Conservation (phyloP, 2,113 vertebrate species). For the Tachysurus fulvidraco region DNA sequence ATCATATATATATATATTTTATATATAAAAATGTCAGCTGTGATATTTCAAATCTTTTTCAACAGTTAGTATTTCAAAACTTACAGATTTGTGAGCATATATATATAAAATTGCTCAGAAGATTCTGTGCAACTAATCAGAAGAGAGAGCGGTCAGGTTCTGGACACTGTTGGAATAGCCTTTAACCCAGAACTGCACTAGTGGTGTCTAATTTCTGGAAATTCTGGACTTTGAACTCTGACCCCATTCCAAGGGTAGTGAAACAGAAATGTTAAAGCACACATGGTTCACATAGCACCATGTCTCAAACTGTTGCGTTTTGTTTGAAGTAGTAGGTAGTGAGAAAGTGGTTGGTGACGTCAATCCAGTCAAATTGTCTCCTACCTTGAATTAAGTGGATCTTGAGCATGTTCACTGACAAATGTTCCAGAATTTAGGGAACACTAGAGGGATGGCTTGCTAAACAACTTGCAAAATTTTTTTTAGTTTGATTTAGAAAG, state of each 20-base stretch:
- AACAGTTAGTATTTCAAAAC: too few relatives aligned
- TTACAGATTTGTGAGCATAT: background rate
- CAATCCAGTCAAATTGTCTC: background rate
- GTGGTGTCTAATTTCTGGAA: conserved; percentile 1
- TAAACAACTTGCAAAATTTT: background rate
- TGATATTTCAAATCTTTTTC: too few relatives aligned
- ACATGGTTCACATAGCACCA: background rate
- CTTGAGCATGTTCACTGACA: background rate
- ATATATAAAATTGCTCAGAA: background rate
- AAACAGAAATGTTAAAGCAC: background rate
- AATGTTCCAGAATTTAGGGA: background rate
- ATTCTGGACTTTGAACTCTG: background rate
- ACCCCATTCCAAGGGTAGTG: background rate
- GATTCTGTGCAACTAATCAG: background rate
- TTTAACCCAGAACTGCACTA: background rate
- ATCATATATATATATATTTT: background rate
- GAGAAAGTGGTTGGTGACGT: background rate
- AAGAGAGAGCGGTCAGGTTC: background rate
- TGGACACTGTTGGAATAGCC: background rate
- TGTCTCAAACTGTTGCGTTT: background rate
- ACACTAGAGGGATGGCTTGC: background rate
- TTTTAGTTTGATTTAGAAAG: background rate
- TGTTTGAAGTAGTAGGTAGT: background rate
- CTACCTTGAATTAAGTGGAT: background rate
- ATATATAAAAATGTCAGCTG: too few relatives aligned